Evolutionary conservation across 2,888 invertebrate genomes (phyloP), one percentile per base, ranked within the genome.

Genomic region (Pammene aurita): DNA sequence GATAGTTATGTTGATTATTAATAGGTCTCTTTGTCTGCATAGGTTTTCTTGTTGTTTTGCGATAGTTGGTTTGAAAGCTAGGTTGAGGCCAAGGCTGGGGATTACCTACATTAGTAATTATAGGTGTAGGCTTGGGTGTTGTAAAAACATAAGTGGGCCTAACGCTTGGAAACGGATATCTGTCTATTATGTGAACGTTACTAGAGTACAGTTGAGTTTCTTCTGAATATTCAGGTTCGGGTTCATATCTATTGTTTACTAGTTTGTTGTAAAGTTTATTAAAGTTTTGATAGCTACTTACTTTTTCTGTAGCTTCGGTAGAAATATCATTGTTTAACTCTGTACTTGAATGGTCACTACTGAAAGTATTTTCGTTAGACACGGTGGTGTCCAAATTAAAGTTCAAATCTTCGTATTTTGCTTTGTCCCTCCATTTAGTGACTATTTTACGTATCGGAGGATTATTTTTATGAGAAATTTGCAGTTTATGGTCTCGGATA

Each of bases 351-450:
- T 60, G 44, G 16, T 52, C 35, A 26, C 18, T 16, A 26, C 63
- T n/a, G 2, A 77, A 72, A 48, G 71, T 73, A 73, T 72, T 74
- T 74, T 82, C 83, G 42, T 75, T 74, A 0, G 82, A 80, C 10
- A 77, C 74, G 44, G 78, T 78, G 35, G 79, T 78, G 74, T 93
- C 93, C 54, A 85, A 85, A 66, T 88, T 84, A 72, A 91, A 88
- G 71, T 93, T 84, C 72, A 93, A 80, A 72, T 92, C 90, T 55
- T 90, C 87, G 56, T 86, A 82, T 74, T 90, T 91, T 0, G 91
- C 88, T 74, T 86, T 85, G 72, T 93, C 93, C 0, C 88, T 89
- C 94, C 93, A 93, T 83, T 93, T 93, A 0, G 93, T 93, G 0
- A 93, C 74, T 5, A 93, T 86, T 81, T 91, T 93, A 82, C 80